phyloP scores from a whole-genome alignment of 1,140 invertebrate species.

The Cotesia vestalis region DNA sequence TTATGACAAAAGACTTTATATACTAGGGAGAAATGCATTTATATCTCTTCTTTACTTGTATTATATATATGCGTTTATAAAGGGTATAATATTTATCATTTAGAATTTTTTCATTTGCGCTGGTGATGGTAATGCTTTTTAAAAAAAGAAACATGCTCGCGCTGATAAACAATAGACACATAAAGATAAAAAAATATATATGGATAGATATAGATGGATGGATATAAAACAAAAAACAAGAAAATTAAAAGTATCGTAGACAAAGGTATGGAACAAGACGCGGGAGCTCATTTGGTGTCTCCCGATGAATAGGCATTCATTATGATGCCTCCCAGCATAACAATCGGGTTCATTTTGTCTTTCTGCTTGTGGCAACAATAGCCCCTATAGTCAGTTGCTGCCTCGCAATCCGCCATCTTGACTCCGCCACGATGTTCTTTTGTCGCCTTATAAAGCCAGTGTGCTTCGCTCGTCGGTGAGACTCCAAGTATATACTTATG shows the following conservation, averaged over 20 bases:
- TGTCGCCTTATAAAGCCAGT: slow-evolving; percentile 54
- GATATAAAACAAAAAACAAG: slow-evolving; percentile 51
- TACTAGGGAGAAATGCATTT: slow-evolving; percentile 1
- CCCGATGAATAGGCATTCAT: slow-evolving; percentile 58
- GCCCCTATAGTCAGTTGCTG: slow-evolving; percentile 45
- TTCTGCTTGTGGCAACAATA: slow-evolving; percentile 60
- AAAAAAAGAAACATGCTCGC: slow-evolving; percentile 18
- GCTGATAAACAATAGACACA: not conserved
- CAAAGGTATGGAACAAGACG: slow-evolving; percentile 59
- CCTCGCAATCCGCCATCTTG: slow-evolving; percentile 58
- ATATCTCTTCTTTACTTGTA: slow-evolving; percentile 7
- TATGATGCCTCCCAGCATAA: slow-evolving; percentile 59
- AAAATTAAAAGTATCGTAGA: slow-evolving; percentile 63
- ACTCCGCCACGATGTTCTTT: slow-evolving; percentile 58
- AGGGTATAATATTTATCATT: slow-evolving; percentile 20
- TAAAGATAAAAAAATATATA: not conserved
- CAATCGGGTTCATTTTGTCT: slow-evolving; percentile 61
- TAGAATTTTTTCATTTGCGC: not conserved
- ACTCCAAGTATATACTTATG: no score
- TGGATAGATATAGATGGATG: not conserved
- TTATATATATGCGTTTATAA: not conserved
- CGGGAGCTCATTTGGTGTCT: slow-evolving; percentile 63
- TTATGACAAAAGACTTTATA: not conserved
- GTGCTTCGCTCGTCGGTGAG: slow-evolving; percentile 34
- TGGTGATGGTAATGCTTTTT: not conserved